These are phyloP conservation scores for Garrulus glandarius DNA, from an alignment of 2,797 vertebrate genomes.

Conservation along the genomic window DNA sequence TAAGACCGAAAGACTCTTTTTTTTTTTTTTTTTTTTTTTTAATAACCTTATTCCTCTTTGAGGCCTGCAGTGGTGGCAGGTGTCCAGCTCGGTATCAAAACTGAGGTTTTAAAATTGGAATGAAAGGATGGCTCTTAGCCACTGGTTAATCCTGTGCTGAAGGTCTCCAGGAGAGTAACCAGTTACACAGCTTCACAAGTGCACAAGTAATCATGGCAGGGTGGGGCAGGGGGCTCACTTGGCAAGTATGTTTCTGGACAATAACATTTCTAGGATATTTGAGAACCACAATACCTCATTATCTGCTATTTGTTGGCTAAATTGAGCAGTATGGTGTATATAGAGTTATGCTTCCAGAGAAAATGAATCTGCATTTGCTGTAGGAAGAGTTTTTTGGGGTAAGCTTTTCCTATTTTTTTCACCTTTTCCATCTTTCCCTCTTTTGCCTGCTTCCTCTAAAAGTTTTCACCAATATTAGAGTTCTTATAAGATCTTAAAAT, in stretches of 20 bases:
- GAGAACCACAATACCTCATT: neutral
- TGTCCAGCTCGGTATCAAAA: slow-evolving; percentile 31
- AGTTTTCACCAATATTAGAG: neutral
- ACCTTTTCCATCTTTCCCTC: neutral
- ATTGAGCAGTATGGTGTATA: neutral
- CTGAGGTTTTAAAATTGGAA: slow-evolving; percentile 22
- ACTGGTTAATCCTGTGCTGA: slow-evolving; percentile 23
- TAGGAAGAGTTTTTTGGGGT: neutral
- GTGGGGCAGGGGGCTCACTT: rapidly evolving
- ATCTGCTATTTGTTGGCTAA: neutral
- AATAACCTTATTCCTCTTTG: neutral
- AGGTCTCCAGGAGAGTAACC: neutral
- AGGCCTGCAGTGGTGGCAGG: slow-evolving; percentile 44
- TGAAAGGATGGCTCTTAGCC: slow-evolving; percentile 30
- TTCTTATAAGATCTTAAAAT: neutral
- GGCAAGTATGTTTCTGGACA: neutral
- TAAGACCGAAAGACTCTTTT: rapidly evolving
- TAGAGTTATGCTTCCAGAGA: neutral
- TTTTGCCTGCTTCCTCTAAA: neutral
- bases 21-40: neutral
- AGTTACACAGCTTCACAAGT: neutral
- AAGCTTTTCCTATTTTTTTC: neutral
- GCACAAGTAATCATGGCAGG: rapidly evolving
- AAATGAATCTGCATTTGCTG: neutral
- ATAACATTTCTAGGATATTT: neutral